Conservation (phyloP, 2,113 vertebrate genomes). For the Myotis davidii region DNA sequence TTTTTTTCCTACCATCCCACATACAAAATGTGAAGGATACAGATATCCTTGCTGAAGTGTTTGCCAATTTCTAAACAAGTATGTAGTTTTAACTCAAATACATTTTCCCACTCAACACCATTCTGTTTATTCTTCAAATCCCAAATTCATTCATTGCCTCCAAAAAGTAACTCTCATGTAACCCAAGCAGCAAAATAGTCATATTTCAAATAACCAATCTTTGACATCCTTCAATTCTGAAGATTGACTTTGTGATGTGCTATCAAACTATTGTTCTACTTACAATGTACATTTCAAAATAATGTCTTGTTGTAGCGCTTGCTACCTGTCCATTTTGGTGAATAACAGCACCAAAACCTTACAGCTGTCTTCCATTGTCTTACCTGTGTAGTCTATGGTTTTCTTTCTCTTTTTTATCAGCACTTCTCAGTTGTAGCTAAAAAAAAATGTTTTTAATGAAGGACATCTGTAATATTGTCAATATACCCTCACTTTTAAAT, state of each 20-base stretch:
- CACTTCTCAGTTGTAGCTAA: neutral
- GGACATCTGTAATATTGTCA: too few species aligned
- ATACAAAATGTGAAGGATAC: neutral
- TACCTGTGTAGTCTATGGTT: neutral
- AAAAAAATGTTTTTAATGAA: neutral
- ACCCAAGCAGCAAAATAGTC: neutral
- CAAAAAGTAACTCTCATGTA: neutral
- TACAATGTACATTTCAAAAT: neutral
- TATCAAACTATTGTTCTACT: neutral
- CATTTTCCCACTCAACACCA: rapidly evolving
- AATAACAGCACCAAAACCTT: neutral
- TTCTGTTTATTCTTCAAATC: neutral
- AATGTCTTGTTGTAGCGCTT: neutral
- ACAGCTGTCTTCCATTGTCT: neutral
- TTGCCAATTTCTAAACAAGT: neutral
- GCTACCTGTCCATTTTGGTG: neutral
- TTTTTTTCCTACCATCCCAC: neutral
- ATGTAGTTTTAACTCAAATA: neutral
- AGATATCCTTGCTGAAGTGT: neutral
- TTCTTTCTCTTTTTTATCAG: neutral
- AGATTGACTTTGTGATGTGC: neutral
- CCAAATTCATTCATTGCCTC: neutral
- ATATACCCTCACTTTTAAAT: neutral
- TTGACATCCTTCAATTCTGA: neutral
- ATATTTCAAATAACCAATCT: neutral